These are phyloP conservation scores for Cinclus mexicanus DNA, from an alignment of 2,113 vertebrate genomes.

Conservation along the genomic window DNA sequence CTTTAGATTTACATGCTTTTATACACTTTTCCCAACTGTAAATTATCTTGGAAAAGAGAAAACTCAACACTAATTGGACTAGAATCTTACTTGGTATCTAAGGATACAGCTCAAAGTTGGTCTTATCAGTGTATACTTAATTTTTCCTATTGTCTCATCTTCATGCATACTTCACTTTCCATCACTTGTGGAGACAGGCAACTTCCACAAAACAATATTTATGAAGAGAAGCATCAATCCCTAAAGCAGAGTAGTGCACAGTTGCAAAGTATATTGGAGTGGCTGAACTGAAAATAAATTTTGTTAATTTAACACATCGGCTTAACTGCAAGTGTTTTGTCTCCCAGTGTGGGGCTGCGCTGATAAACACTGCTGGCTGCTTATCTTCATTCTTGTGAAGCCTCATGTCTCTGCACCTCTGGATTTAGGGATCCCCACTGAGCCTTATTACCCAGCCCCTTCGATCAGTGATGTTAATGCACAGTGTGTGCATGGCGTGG, in stretches of 20 bases:
- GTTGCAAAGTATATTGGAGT: neutral
- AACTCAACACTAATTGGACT: neutral
- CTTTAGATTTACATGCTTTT: neutral
- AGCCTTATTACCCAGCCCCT: neutral
- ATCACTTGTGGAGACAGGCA: neutral
- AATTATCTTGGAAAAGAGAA: neutral
- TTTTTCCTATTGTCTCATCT: neutral
- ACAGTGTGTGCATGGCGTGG: fast-evolving
- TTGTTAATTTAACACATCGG: fast-evolving
- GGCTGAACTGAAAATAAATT: neutral
- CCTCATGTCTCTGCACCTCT: neutral
- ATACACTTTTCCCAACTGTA: neutral
- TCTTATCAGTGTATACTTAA: neutral
- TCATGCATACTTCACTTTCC: neutral
- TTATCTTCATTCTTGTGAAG: neutral
- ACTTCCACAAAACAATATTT: neutral
- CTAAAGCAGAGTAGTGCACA: neutral
- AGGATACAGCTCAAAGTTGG: neutral
- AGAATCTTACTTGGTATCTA: neutral
- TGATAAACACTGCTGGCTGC: neutral
- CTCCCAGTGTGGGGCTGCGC: neutral
- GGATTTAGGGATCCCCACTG: neutral
- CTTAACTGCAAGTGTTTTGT: neutral
- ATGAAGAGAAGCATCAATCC: neutral
- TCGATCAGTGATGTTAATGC: neutral